Conservation (phyloP, 2,888 invertebrate species). For the Junonia oenone region DNA sequence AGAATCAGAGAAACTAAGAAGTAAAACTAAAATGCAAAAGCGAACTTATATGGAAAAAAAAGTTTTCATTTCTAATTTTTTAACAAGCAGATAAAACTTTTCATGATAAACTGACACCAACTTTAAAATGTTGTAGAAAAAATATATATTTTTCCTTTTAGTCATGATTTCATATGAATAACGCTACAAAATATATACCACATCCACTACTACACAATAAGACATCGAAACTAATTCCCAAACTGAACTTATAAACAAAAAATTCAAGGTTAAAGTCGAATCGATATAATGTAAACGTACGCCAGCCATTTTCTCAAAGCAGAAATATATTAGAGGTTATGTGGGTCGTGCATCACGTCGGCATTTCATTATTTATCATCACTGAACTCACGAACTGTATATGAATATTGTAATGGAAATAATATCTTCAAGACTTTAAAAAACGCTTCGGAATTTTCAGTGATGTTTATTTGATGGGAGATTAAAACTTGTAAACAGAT, state of each 20-base stretch:
- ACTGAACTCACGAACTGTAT: not conserved
- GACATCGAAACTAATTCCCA: not conserved
- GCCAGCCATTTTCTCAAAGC: constrained; percentile 2
- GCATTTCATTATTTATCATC: not conserved
- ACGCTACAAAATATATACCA: too few species aligned
- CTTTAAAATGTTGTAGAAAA: too few species aligned
- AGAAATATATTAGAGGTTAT: constrained; percentile 4
- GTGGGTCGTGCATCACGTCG: constrained; percentile 3
- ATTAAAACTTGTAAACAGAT: too few species aligned
- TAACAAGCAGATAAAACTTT: too few species aligned
- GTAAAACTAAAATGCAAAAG: too few species aligned
- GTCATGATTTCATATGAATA: too few species aligned
- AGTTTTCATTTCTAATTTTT: too few species aligned
- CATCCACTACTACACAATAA: not conserved
- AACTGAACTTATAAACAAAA: not conserved
- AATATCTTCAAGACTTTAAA: not conserved
- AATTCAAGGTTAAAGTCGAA: not conserved
- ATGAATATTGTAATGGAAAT: not conserved
- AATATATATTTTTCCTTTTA: too few species aligned
- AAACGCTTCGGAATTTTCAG: not conserved
- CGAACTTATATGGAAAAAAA: too few species aligned
- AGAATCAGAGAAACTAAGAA: too few species aligned
- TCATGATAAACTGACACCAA: too few species aligned
- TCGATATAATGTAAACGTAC: not conserved
- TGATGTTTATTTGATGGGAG: too few species aligned